Base-by-base conservation (phyloP, 1,140 invertebrate species). In the Leptinotarsa undecemlineata region DNA sequence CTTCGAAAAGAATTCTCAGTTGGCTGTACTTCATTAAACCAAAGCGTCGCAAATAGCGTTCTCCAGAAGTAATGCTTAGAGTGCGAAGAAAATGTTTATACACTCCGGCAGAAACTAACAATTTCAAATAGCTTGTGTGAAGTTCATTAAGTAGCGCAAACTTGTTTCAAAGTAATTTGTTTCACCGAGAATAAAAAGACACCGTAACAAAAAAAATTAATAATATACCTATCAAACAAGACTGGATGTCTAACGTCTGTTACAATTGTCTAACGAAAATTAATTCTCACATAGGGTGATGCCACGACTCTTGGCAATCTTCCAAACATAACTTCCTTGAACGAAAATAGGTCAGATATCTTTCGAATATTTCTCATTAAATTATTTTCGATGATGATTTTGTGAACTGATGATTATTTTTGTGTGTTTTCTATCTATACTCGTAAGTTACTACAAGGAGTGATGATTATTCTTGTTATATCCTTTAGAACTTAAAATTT, bases 361-460 rank as follows among this genome's bases (percentile, higher is more conserved):
- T 57, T n/a, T 57, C n/a, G 51, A 57, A 57, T n/a, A 57, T 57
- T 57, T 57, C n/a, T 57, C 51, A 57, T 57, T n/a, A n/a, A n/a
- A 57, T 57, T 57, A 26, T 26, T 26, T 26, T 26, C 26, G 26
- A 26, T 26, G 26, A 6, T 26, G 26, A 26, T 33, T 33, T 33
- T 11, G 33, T 33, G 33, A 33, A 33, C 33, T 33, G 33, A 33
- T 33, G 33, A 33, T 8, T 2, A 33, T 33, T 33, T 33, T 33
- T 8, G 33, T 33, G 1, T 33, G 8, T 33, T 33, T 33, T 33
- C 33, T 33, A 11, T 0, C 33, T 33, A 33, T 33, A 26, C 26
- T 26, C 5, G 26, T 26, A 33, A 33, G 0, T 33, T 33, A 33
- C 33, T 33, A 33, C 8, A 33, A 33, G 6, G 8, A 33, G 33